Percentiles rank a stretch among this genome's conserved stretches.
Conservation (phyloP, 2,797 vertebrate species). For the Strix occidentalis region DNA sequence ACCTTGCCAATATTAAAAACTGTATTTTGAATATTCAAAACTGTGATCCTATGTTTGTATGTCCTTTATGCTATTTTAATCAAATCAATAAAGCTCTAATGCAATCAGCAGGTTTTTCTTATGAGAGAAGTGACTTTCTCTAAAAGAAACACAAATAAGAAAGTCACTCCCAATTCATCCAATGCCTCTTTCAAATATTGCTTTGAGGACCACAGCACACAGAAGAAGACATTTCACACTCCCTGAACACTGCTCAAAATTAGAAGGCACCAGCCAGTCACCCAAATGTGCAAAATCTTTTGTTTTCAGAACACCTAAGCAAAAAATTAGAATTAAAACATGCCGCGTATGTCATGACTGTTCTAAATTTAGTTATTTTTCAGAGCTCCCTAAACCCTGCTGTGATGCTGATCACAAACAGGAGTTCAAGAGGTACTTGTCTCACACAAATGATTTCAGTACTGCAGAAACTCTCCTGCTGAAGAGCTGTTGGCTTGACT, state of each 20-base stretch:
- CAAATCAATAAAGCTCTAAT: not conserved
- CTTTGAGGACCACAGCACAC: not conserved
- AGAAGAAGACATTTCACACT: not conserved
- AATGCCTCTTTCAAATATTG: not conserved
- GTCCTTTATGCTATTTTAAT: not conserved
- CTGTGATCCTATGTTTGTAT: not conserved
- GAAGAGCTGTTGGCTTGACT: not conserved
- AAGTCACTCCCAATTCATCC: not conserved
- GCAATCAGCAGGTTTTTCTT: not conserved
- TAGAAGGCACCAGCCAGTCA: not conserved
- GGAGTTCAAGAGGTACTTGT: not conserved
- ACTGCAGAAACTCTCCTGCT: not conserved
- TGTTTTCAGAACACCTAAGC: not conserved
- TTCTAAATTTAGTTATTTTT: not conserved
- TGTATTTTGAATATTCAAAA: not conserved
- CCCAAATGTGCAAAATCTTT: not conserved
- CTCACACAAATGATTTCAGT: not conserved
- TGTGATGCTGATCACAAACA: not conserved
- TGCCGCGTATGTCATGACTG: not conserved
- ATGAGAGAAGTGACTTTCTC: not conserved
- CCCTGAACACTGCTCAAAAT: not conserved
- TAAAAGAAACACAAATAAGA: not conserved
- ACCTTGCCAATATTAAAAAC: not conserved
- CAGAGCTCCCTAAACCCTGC: not conserved
- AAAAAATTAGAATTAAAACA: not conserved